Percentiles rank a stretch among this genome's conserved stretches.
These are phyloP conservation scores for Hetaerina titia DNA, from an alignment of 2,888 invertebrate species.

Conservation along the genomic window DNA sequence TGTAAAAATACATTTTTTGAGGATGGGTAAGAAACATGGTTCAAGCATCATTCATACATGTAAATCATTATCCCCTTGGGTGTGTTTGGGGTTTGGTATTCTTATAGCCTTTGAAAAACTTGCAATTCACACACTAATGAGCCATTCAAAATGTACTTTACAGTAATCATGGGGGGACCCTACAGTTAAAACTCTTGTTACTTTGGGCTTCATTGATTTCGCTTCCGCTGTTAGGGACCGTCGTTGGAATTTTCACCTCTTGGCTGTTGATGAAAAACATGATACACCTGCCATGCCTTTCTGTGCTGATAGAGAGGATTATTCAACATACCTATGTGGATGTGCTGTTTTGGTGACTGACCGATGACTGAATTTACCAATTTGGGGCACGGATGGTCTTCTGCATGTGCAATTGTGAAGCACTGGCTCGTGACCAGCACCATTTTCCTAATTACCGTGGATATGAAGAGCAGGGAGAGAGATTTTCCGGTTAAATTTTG, in stretches of 20 bases:
- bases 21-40: not conserved
- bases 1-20: not conserved
- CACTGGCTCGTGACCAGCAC: slow-evolving; percentile 38
- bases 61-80: not conserved
- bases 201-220: slow-evolving; percentile 62
- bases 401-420: not conserved
- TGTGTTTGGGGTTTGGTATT: not conserved
- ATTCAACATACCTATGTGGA: slow-evolving; percentile 30
- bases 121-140: not conserved
- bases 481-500: slow-evolving; percentile 51
- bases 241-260: slow-evolving; percentile 60
- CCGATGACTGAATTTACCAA: slow-evolving; percentile 52
- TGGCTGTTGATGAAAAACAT: slow-evolving; percentile 36
- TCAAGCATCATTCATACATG: not conserved
- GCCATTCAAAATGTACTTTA: not conserved
- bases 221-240: slow-evolving; percentile 61
- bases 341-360: slow-evolving; percentile 57
- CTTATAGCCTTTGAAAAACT: not conserved
- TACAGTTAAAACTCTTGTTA: not conserved
- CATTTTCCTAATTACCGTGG: slow-evolving; percentile 38
- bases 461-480: slow-evolving; percentile 44
- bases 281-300: not conserved
- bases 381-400: not conserved
- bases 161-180: not conserved
- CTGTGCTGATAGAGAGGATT: slow-evolving; percentile 45